A percentile compares a stretch with the other conserved stretches of the same genome.
Evolutionary conservation across 2,888 invertebrate species (phyloP).

Genomic region (Dryomyza anilis): DNA sequence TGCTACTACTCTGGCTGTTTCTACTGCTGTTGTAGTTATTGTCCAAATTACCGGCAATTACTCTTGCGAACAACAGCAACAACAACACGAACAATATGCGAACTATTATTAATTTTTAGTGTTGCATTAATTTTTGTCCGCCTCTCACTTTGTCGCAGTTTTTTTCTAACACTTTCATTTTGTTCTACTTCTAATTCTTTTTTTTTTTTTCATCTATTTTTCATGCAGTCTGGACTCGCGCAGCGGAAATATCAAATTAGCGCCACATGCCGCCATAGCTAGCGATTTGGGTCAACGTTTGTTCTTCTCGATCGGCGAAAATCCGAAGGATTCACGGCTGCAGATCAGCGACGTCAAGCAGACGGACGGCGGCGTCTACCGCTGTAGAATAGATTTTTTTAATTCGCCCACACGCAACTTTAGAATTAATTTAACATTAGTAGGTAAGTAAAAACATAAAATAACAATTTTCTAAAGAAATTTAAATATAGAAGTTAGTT

Average conservation of each 20-base stretch:
- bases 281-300: slow-evolving; percentile 77
- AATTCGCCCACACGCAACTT: slow-evolving; percentile 88
- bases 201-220: slow-evolving; percentile 4
- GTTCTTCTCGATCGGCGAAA: slow-evolving; percentile 75
- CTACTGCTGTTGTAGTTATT: background rate
- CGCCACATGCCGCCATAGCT: slow-evolving; percentile 77
- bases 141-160: background rate
- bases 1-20: background rate
- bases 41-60: background rate
- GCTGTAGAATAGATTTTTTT: slow-evolving; percentile 87
- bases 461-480: no score
- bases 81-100: no score
- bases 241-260: slow-evolving; percentile 69
- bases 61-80: background rate
- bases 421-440: slow-evolving; percentile 82
- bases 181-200: background rate
- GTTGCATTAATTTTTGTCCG: background rate
- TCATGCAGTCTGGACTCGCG: slow-evolving; percentile 76
- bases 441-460: slow-evolving; percentile 71
- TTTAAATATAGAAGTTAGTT: no score
- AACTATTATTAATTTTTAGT: no score
- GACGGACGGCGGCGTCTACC: slow-evolving; percentile 81
- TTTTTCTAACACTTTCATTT: background rate
- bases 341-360: slow-evolving; percentile 74
- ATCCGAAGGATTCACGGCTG: slow-evolving; percentile 74